These are phyloP conservation scores for Oxygymnocypris stewartii DNA, from an alignment of 2,113 vertebrate species.

Conservation along the genomic window DNA sequence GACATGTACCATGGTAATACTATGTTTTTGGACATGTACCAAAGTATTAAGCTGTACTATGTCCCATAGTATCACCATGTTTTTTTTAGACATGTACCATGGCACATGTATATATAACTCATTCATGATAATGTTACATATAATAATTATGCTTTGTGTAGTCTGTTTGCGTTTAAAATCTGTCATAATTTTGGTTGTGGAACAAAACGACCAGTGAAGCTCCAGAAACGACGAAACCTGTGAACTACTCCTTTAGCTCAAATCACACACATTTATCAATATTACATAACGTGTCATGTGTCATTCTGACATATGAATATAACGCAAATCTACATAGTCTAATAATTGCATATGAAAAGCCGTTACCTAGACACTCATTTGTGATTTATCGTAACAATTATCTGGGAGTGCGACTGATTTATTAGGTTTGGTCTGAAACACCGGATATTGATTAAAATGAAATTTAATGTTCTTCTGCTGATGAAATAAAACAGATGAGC, in stretches of 20 bases:
- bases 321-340: conserved; percentile 3
- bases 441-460: conserved; percentile 3
- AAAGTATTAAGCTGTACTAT: no score
- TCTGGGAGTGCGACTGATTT: not conserved
- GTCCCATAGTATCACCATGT: no score
- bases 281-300: not conserved
- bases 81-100: not conserved
- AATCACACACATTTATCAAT: not conserved
- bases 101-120: not conserved
- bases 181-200: not conserved
- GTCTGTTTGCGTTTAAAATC: not conserved
- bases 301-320: conserved; percentile 35
- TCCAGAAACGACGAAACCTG: not conserved
- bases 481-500: not conserved
- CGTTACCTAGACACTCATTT: not conserved
- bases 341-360: conserved; percentile 14
- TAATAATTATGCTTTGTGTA: not conserved
- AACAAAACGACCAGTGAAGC: not conserved
- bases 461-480: not conserved
- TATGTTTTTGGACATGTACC: no score
- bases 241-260: not conserved
- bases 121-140: not conserved
- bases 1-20: no score
- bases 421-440: conserved; percentile 9
- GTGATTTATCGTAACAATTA: conserved; percentile 14